Conservation (phyloP, 1,140 invertebrate species). For the Bombus vancouverensis region DNA sequence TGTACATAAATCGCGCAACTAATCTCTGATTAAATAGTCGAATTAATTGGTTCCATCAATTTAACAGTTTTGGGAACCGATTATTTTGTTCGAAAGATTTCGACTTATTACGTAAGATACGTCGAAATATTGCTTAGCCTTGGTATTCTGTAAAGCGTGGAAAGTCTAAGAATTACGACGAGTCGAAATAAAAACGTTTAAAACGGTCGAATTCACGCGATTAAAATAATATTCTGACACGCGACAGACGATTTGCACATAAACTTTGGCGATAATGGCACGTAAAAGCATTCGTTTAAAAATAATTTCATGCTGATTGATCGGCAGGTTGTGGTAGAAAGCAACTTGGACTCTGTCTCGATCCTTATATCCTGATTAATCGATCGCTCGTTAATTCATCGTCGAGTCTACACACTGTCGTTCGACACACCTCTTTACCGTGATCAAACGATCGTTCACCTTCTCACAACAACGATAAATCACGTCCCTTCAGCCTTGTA, state of each 20-base stretch:
- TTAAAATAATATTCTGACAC: not conserved
- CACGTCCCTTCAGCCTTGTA: not conserved
- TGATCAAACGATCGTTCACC: conserved; percentile 2
- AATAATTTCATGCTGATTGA: not conserved
- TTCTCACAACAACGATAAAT: not conserved
- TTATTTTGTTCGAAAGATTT: not conserved
- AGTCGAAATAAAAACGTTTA: too few species aligned
- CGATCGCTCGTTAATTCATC: not conserved
- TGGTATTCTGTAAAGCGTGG: too few species aligned
- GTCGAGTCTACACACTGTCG: not conserved
- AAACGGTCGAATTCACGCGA: not conserved
- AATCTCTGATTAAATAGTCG: not conserved
- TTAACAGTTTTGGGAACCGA: not conserved
- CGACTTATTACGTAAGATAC: too few species aligned
- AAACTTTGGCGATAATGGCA: not conserved
- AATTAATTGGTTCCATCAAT: not conserved
- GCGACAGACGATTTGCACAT: accelerated
- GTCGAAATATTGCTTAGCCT: too few species aligned
- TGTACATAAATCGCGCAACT: not conserved
- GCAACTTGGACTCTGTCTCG: too few species aligned
- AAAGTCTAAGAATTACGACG: too few species aligned
- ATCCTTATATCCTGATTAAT: not conserved
- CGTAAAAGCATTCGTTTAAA: not conserved
- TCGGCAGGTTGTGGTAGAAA: too few species aligned
- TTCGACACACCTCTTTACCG: not conserved